Evolutionary conservation across 2,888 invertebrate species (phyloP), one percentile per base, ranked within the genome.

Genomic region (Cryptophagus acutangulus): DNA sequence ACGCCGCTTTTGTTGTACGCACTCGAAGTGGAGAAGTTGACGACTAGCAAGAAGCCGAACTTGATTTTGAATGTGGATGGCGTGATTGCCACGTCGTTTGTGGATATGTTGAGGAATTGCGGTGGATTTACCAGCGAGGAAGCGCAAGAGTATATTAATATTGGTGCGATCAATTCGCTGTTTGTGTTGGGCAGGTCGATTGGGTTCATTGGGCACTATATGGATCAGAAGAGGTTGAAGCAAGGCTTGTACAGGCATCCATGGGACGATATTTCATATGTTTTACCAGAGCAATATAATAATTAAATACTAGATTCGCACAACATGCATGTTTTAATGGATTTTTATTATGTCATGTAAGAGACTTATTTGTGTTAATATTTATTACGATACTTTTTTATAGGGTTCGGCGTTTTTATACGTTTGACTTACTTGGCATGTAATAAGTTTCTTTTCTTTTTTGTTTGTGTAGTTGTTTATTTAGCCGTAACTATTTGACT

Each of bases 31-130:
- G 99, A 99, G 63, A 95, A 96, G 65, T 93, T 99, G 62, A 99
- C 99, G 13, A 99, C 95, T 2, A 87, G 94, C 58, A 99, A 99
- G 79, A 99, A 99, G 73, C 99, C 99, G n/a, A 99, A 99, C 75
- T 79, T 99, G 41, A 99, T 99, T 66, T 78, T 99, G 46, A 99
- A 99, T 71, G 99, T 99, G 13, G 99, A 99, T 72, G 99, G 99
- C 40, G 88, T 96, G 50, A 96, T 99, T 57, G 99, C 95, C 0
- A 92, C 93, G 28, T 84, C 93, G 10, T 96, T 99, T 74, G 97
- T 99, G 15, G 99, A 99, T 69, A 81, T 99, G 75, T 78, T 99
- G 52, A 77, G 94, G 24, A 85, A 94, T 66, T 91, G 90, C 63
- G 94, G 94, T 43, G 87, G 89, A 48, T 97, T 97, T 68, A 94